phyloP scores from a whole-genome alignment of 2,113 vertebrate genomes.

The Herpailurus yagouaroundi region DNA sequence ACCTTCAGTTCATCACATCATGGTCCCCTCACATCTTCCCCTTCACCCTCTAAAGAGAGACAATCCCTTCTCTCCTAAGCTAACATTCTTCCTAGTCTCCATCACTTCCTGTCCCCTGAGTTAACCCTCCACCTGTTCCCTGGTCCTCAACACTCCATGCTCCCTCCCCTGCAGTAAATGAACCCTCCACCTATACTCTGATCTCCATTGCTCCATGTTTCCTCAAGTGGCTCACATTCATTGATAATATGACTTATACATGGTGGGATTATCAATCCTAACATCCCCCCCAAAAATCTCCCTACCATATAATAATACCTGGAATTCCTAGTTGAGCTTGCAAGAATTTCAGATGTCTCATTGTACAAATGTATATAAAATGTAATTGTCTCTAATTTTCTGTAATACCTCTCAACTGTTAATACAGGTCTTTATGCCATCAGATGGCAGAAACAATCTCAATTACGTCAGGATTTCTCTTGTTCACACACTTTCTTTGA shows the following conservation, averaged over 20 bases:
- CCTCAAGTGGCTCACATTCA: neutral
- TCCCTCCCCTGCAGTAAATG: neutral
- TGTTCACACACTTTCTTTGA: conserved; percentile 11
- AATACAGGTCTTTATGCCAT: conserved; percentile 4
- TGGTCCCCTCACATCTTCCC: neutral
- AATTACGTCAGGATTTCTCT: conserved; percentile 19
- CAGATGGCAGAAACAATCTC: neutral
- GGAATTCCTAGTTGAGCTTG: neutral
- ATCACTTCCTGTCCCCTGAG: neutral
- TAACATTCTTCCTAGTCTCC: neutral
- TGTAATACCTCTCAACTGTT: neutral
- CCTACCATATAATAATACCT: neutral
- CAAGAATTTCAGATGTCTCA: neutral
- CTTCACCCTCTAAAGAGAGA: neutral
- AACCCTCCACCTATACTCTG: neutral
- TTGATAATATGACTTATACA: neutral
- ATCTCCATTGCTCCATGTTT: neutral
- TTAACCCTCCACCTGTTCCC: neutral
- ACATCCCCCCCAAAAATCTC: neutral
- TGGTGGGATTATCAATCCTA: neutral
- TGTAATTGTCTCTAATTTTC: neutral
- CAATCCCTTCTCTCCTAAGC: neutral
- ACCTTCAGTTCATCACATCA: neutral
- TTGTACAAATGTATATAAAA: neutral
- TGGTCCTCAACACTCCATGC: neutral